phyloP scores from a whole-genome alignment of 37 sponge, comb jelly and placozoan species.

The Oopsacas minuta region DNA sequence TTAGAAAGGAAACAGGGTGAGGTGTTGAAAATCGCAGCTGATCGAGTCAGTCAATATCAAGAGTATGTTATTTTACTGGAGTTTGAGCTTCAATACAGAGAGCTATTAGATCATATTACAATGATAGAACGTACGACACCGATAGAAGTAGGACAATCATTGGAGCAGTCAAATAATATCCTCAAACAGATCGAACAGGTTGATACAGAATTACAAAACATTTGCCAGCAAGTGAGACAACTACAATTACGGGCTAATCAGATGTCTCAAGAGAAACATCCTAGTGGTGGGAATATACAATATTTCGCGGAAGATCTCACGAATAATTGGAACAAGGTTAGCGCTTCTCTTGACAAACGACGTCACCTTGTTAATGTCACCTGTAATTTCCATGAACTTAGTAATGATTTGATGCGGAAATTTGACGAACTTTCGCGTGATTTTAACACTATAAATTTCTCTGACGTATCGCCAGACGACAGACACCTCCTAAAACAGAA shows the following conservation, averaged over 20 bases:
- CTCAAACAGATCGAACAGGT: slow-evolving; percentile 6
- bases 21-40: background rate
- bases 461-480: slow-evolving; percentile 2
- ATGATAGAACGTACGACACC: background rate
- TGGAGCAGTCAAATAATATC: background rate
- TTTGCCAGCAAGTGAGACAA: background rate
- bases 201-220: background rate
- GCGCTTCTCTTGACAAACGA: background rate
- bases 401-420: slow-evolving; percentile 12
- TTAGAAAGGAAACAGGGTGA: background rate
- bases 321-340: background rate
- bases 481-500: background rate
- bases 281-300: background rate
- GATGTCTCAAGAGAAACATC: background rate
- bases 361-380: background rate
- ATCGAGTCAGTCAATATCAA: background rate
- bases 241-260: background rate
- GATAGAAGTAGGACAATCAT: background rate
- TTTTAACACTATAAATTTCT: background rate
- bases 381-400: slow-evolving; percentile 4
- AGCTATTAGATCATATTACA: background rate
- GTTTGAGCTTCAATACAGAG: background rate
- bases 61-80: background rate
- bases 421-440: background rate
- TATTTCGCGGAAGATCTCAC: slow-evolving; percentile 9